A percentile compares a stretch with the other conserved stretches of the same genome.
Evolutionary conservation across 2,888 invertebrate genomes (phyloP).

Genomic region (Argynnis bischoffii): DNA sequence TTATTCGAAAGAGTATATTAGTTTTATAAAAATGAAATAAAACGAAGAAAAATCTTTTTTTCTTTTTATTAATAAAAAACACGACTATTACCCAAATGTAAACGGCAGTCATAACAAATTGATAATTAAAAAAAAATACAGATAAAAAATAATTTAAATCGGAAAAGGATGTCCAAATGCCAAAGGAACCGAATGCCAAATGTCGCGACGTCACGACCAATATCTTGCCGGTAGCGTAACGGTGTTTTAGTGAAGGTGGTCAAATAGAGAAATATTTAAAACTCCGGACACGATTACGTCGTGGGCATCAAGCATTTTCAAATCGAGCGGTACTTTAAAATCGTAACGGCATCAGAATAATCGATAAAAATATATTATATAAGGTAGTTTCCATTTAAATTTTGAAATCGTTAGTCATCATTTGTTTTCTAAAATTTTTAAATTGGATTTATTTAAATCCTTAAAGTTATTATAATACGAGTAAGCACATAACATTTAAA

Average conservation of each 20-base stretch:
- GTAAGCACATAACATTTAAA: no score
- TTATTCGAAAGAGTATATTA: not conserved
- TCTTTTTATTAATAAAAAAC: no score
- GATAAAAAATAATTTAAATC: conserved; percentile 1
- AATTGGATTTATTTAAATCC: no score
- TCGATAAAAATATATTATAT: conserved; percentile 8
- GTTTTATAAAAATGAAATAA: not conserved
- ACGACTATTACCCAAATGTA: no score
- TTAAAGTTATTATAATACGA: no score
- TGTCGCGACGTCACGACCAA: conserved; percentile 15
- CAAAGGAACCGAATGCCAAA: not conserved
- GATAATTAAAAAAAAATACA: not conserved
- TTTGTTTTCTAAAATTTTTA: no score
- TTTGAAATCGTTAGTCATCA: no score
- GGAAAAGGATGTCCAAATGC: not conserved
- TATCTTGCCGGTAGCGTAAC: conserved; percentile 15
- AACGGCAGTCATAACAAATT: not conserved
- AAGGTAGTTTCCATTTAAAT: no score
- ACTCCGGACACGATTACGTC: conserved; percentile 16
- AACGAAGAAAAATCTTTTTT: no score
- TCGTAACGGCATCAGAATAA: conserved; percentile 18
- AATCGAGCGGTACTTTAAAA: conserved; percentile 19
- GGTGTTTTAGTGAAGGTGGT: conserved; percentile 28
- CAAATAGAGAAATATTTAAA: conserved; percentile 27
- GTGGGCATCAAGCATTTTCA: conserved; percentile 21